Evolutionary conservation across 2,797 vertebrate genomes (phyloP), one percentile per base, ranked within the genome.

Genomic region (Scleropages formosus): DNA sequence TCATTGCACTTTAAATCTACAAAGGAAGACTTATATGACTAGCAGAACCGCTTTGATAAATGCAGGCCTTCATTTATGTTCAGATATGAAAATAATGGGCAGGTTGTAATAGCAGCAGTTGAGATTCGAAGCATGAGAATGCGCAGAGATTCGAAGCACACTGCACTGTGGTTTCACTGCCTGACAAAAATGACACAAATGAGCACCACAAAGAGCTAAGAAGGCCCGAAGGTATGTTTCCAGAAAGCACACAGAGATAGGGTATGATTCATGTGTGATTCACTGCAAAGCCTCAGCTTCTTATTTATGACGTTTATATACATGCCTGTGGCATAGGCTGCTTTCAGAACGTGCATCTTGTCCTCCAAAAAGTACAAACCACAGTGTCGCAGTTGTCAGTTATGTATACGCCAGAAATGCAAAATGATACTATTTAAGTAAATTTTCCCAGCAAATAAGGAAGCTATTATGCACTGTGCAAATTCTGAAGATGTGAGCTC

Each of bases 191-290:
- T n/a, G 26, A 53, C 24, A 22, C 4, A 60, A 47, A 73, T 68
- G 72, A 65, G 18, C 60, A 60, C 65, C n/a, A 47, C 39, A 22
- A 22, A 27, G 9, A 58, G 53, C 24, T 49, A 16, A 49, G 49
- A 44, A 47, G 63, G 46, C 27, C 44, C 16, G 47, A 39, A 47
- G n/a, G n/a, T 4, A 16, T 27, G 24, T 78, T 68, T 78, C 72
- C 72, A 69, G 77, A 74, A 69, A 77, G 58, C 77, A 65, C 44
- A 22, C n/a, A 11, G 62, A 6, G 31, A 39, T n/a, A 20, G 27
- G 53, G 7, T 44, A 49, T 47, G 77, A 78, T 64, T 74, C 77
- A 47, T 63, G 58, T 53, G 58, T 69, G 58, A 69, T 61, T 69
- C 65, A 64, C 46, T 61, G 26, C 47, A 31, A 15, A 60, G 22